These are phyloP conservation scores for Metacarcinus magister DNA, from an alignment of 2,888 invertebrate genomes.

Conservation along the genomic window DNA sequence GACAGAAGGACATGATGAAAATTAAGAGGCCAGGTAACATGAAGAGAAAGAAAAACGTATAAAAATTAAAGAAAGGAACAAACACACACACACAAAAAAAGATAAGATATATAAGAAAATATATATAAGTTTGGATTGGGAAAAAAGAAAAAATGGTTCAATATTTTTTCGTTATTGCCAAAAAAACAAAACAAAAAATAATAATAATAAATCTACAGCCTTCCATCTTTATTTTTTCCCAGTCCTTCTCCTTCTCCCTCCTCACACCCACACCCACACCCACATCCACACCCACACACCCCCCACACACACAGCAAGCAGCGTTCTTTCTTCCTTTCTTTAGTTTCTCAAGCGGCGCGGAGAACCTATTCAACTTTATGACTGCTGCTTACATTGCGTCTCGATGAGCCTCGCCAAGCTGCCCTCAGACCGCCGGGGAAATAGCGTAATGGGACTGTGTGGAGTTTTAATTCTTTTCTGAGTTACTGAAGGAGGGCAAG, in stretches of 20 bases:
- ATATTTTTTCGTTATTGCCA: no score
- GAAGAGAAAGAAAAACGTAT: background rate
- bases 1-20: background rate
- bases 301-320: background rate
- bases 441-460: slow-evolving; percentile 17
- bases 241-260: background rate
- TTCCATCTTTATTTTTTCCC: no score
- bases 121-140: background rate
- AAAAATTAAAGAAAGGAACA: background rate
- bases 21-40: background rate
- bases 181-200: no score
- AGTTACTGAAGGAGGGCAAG: background rate
- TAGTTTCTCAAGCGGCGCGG: background rate
- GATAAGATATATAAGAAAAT: background rate
- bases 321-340: background rate
- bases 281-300: background rate
- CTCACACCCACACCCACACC: background rate
- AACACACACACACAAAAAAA: background rate
- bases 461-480: slow-evolving; percentile 21
- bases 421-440: background rate
- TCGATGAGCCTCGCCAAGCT: background rate
- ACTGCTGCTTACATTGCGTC: background rate
- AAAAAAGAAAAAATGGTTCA: background rate
- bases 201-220: no score
- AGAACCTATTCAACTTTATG: background rate